phyloP scores from a whole-genome alignment of 2,797 vertebrate species.

The Sarcophilus harrisii region DNA sequence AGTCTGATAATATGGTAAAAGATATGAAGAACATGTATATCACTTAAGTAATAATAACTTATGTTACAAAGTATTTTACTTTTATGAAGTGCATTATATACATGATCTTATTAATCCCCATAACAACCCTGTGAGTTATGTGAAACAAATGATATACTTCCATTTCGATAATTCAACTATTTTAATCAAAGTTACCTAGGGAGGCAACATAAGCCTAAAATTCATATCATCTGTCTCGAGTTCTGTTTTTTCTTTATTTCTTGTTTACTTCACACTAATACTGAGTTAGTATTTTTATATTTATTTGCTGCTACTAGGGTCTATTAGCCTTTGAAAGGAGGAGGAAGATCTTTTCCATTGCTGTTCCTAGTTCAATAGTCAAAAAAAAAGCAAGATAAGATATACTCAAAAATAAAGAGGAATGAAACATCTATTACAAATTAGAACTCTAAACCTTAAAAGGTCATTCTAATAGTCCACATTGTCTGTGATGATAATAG shows the following conservation, averaged over 20 bases:
- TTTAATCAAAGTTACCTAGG: not conserved
- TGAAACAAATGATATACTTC: not conserved
- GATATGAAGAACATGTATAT: not conserved
- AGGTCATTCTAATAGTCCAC: not conserved
- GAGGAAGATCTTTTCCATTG: not conserved
- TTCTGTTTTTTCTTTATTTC: not conserved
- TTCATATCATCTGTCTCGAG: not conserved
- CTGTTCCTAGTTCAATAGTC: slow-evolving; percentile 38
- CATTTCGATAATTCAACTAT: not conserved
- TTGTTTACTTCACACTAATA: not conserved
- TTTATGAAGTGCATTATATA: not conserved
- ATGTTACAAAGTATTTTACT: not conserved
- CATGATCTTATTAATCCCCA: not conserved
- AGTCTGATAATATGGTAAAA: slow-evolving; percentile 25
- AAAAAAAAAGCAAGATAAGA: slow-evolving; percentile 33
- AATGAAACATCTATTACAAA: slow-evolving; percentile 37
- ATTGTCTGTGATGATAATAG: not conserved
- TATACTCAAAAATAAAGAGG: slow-evolving; percentile 44
- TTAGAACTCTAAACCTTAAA: not conserved
- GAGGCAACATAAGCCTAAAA: not conserved
- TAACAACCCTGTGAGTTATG: not conserved
- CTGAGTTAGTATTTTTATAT: slow-evolving; percentile 19
- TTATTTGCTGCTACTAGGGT: slow-evolving; percentile 45
- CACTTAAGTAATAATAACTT: slow-evolving; percentile 18
- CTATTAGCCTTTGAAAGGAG: slow-evolving; percentile 29